phyloP scores from a whole-genome alignment of 2,888 invertebrate species.

The Dromius quadrimaculatus region DNA sequence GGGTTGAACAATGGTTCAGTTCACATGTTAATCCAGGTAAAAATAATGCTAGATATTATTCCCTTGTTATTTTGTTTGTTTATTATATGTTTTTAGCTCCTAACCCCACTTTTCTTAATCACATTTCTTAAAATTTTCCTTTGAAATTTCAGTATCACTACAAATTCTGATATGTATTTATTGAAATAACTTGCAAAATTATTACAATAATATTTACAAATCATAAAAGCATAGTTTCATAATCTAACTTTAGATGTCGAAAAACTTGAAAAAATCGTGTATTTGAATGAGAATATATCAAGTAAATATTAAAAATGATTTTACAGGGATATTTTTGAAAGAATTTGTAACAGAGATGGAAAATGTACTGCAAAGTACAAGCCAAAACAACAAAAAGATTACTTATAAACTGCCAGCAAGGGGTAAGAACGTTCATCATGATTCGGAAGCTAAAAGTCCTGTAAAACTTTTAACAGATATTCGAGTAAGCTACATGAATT shows the following conservation, averaged over 20 bases:
- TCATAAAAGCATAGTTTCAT: not conserved
- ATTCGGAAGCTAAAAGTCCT: constrained; percentile 58
- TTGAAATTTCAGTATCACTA: not conserved
- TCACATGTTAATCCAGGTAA: constrained; percentile 65
- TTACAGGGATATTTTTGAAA: constrained; percentile 37
- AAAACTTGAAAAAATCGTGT: not conserved
- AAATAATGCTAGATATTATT: not conserved
- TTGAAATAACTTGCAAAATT: not conserved
- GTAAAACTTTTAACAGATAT: constrained; percentile 60
- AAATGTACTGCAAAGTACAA: constrained; percentile 19
- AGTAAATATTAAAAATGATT: not conserved
- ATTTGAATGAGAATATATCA: not conserved
- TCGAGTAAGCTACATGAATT: constrained; percentile 57
- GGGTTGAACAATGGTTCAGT: constrained; percentile 71
- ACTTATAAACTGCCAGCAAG: constrained; percentile 53
- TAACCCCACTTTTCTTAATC: constrained; percentile 22
- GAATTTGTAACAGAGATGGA: constrained; percentile 34
- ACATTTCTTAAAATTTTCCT: not conserved
- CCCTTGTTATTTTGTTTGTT: not conserved
- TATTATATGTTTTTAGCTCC: not conserved
- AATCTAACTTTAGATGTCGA: not conserved
- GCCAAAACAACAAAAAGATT: constrained; percentile 20
- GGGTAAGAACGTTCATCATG: constrained; percentile 58
- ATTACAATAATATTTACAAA: not conserved
- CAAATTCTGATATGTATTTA: too few species aligned